phyloP scores from a whole-genome alignment of 1,140 invertebrate genomes.

The Pseudomyrmex dendroicus region DNA sequence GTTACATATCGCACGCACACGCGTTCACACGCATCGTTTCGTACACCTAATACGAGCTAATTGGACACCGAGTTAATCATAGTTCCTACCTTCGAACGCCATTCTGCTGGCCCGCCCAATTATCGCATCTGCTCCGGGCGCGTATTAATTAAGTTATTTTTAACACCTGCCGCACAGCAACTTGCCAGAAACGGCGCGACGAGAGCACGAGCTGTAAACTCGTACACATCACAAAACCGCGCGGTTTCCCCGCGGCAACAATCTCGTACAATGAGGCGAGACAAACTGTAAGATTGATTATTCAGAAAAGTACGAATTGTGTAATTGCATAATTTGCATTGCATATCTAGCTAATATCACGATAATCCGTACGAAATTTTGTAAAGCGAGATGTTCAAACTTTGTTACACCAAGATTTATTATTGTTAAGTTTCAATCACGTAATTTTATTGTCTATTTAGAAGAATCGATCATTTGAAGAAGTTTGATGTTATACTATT shows the following conservation, averaged over 20 bases:
- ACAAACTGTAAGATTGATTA: neutral
- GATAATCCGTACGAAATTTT: neutral
- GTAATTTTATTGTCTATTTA: no score
- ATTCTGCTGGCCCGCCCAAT: constrained; percentile 69
- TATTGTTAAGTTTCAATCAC: no score
- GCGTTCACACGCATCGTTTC: neutral
- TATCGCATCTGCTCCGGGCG: constrained; percentile 67
- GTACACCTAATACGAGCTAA: constrained; percentile 76
- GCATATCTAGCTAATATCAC: neutral
- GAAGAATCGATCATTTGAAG: no score
- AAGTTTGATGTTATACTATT: no score
- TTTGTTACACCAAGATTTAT: no score
- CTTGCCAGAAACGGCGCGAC: neutral
- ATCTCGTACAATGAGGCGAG: constrained; percentile 3
- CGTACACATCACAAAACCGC: neutral
- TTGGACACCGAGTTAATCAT: constrained; percentile 77
- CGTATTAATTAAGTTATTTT: constrained; percentile 82
- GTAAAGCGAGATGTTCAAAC: neutral
- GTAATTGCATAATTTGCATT: neutral
- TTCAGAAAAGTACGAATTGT: neutral
- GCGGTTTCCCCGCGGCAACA: constrained; percentile 16
- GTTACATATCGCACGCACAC: neutral
- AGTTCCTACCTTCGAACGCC: constrained; percentile 49
- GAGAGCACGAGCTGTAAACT: constrained; percentile 16
- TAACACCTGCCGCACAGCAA: constrained; percentile 65